These are phyloP conservation scores for Brachionus sp. DNA, from an alignment of 1,140 invertebrate species.

Conservation along the genomic window DNA sequence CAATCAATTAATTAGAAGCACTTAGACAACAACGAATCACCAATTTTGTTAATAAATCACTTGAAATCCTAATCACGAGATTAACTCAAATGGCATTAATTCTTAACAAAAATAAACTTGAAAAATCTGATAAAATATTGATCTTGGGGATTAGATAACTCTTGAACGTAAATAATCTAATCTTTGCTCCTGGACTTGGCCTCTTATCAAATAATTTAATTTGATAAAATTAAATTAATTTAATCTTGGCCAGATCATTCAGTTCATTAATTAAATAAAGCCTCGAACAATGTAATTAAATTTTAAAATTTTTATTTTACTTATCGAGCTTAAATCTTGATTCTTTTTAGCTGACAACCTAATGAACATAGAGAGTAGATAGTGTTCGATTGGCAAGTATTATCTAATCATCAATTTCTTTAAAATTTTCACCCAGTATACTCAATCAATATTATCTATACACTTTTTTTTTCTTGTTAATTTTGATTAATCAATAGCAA, in stretches of 20 bases:
- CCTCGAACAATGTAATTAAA: background rate
- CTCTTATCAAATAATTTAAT: background rate
- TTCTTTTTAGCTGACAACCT: background rate
- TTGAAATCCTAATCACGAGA: background rate
- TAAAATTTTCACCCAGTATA: background rate
- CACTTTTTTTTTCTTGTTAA: no score
- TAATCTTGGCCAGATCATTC: background rate
- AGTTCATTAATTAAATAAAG: background rate
- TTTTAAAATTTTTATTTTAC: background rate
- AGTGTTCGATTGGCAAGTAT: background rate
- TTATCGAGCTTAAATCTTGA: background rate
- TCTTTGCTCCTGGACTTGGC: background rate
- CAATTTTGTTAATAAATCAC: background rate
- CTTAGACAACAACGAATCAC: background rate
- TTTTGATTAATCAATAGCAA: background rate
- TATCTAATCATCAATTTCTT: background rate
- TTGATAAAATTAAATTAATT: background rate
- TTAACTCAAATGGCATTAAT: constrained; percentile 3
- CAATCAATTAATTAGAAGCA: constrained; percentile 25
- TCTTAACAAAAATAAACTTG: background rate
- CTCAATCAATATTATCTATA: background rate
- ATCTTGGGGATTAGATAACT: constrained; percentile 11
- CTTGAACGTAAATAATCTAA: background rate
- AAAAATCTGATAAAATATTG: constrained; percentile 2
- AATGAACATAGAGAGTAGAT: background rate